Evolutionary conservation across 1,140 invertebrate species (phyloP).

Genomic region (Trinorchestia longiramus): DNA sequence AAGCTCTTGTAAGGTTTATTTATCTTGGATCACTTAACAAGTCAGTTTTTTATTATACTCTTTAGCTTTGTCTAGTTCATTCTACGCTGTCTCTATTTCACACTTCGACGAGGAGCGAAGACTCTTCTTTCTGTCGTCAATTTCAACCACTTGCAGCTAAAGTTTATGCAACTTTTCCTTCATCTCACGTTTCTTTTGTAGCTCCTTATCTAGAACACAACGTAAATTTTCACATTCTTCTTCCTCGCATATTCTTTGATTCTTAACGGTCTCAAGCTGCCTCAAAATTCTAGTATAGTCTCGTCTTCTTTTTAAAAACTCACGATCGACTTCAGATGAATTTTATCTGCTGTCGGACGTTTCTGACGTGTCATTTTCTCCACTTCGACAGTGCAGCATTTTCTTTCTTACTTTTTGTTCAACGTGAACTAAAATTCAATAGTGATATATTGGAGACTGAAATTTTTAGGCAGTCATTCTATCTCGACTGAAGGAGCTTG

Average conservation of each 20-base stretch:
- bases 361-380: neutral
- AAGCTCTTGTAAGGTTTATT: neutral
- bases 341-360: neutral
- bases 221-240: constrained; percentile 21
- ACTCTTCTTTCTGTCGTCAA: neutral
- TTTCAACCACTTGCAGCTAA: neutral
- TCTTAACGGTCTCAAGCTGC: neutral
- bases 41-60: constrained; percentile 21
- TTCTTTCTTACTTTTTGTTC: neutral
- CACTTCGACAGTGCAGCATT: neutral
- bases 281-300: constrained; percentile 32
- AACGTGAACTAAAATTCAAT: neutral
- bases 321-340: constrained; percentile 20
- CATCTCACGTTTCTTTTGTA: neutral
- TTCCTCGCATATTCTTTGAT: constrained; percentile 20
- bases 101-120: neutral
- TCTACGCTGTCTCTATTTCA: neutral
- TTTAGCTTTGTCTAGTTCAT: neutral
- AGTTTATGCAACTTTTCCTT: constrained; percentile 22
- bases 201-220: constrained; percentile 24
- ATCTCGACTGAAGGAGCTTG: constrained; percentile 1
- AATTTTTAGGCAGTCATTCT: neutral
- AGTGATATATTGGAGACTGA: neutral
- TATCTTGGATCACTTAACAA: neutral
- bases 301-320: neutral